Evolutionary conservation across 2,888 invertebrate genomes (phyloP), one percentile per base, ranked within the genome.

Genomic region (Heteropelma amictum): DNA sequence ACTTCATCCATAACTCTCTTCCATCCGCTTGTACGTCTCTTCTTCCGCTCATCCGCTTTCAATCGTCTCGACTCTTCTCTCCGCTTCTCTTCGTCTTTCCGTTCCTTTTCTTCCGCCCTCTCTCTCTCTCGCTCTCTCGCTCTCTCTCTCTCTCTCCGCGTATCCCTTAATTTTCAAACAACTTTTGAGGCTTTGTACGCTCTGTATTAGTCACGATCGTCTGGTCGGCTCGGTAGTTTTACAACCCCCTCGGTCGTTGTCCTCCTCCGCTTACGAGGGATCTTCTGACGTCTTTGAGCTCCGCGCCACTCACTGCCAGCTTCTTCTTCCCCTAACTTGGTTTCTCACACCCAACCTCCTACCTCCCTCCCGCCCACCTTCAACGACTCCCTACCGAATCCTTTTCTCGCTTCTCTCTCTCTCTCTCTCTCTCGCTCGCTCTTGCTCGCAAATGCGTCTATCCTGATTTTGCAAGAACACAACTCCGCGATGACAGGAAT

Each of bases 251-350:
- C 73, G 73, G 77, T 77, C 74, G 71, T 77, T 74, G 74, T 77
- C 77, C 77, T 73, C 74, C 72, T 73, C 65, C 74, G 73, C 70
- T 77, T 77, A 49, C 70, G 65, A 75, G 75, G 70, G 65, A 75
- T 74, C 71, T 51, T 51, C 61, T 74, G 75, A 76, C 76, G 71
- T 71, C 69, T 70, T 71, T 72, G 64, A 71, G 71, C 63, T 63
- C 71, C 69, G 69, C 76, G 69, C 69, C 72, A 61, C 69, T 67
- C 76, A 76, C 76, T 68, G 65, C 72, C 71, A 74, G 71, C 65
- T 74, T 74, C 76, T 74, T 77, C 71, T 77, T 78, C 78, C 76
- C 76, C 70, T 73, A 73, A 69, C 71, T 72, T 56, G 58, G 72
- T 65, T 76, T 77, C 72, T 76, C 75, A 45, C 60, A 72, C 64